Conservation (phyloP, 2,113 vertebrate species). For the Heterocephalus glaber region DNA sequence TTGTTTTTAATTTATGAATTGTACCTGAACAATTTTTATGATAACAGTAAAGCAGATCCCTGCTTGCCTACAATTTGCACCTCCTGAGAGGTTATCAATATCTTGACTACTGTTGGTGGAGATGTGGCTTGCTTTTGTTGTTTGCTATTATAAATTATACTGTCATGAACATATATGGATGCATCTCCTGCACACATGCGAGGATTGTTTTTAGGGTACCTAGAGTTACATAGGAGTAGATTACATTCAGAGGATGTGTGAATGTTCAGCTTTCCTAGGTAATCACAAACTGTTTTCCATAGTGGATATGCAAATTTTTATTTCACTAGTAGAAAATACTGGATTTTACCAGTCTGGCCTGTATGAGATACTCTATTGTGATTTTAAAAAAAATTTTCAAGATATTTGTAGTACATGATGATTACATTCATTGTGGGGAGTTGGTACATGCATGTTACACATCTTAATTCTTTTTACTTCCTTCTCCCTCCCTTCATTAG, state of each 20-base stretch:
- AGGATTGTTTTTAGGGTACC: background rate
- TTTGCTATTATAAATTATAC: background rate
- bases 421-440: background rate
- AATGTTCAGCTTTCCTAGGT: background rate
- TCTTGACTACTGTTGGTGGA: background rate
- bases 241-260: background rate
- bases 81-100: background rate
- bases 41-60: background rate
- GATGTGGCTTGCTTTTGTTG: background rate
- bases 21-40: background rate
- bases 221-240: background rate
- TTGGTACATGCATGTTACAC: background rate
- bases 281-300: background rate
- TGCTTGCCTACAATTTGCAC: background rate
- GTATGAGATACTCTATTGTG: background rate
- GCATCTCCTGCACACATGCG: background rate
- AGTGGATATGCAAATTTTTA: background rate
- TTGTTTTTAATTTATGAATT: background rate
- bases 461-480: background rate
- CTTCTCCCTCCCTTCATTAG: background rate
- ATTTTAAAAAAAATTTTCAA: background rate
- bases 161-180: background rate
- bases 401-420: background rate
- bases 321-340: conserved; percentile 15
- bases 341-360: background rate